Evolutionary conservation across 2,797 vertebrate genomes (phyloP).

Genomic region (Chelmon rostratus): DNA sequence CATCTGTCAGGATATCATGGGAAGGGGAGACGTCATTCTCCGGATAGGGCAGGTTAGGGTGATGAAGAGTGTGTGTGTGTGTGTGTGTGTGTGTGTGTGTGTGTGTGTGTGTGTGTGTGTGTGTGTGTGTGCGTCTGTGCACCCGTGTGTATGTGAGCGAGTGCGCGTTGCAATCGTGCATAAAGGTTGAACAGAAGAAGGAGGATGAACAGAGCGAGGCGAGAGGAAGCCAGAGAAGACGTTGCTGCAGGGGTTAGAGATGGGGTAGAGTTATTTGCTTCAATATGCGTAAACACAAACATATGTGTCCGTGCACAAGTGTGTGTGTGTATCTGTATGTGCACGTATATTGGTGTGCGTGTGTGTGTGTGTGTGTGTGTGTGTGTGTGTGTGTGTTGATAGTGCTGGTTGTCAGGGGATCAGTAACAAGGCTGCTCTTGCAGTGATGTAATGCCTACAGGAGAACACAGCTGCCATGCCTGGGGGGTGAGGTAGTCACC

Average conservation of each 20-base stretch:
- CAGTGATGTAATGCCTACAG: slow-evolving; percentile 87
- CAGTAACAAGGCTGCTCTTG: slow-evolving; percentile 84
- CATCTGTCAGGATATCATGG: slow-evolving; percentile 81
- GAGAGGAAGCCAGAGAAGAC: slow-evolving; percentile 49
- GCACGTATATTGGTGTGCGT: slow-evolving; percentile 23
- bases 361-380: slow-evolving; percentile 29
- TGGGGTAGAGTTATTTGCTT: slow-evolving; percentile 38
- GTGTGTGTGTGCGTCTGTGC: slow-evolving; percentile 30
- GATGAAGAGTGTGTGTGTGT: slow-evolving; percentile 62
- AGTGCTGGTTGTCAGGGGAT: slow-evolving; percentile 82
- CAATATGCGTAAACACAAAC: slow-evolving; percentile 55
- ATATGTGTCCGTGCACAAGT: slow-evolving; percentile 41
- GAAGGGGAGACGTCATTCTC: slow-evolving; percentile 78
- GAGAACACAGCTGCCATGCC: slow-evolving; percentile 88
- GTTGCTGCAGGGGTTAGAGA: slow-evolving; percentile 26
- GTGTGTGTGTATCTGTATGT: slow-evolving; percentile 23
- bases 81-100: slow-evolving; percentile 30
- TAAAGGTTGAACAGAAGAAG: slow-evolving; percentile 7
- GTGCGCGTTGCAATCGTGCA: slow-evolving; percentile 31
- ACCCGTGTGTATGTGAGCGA: neutral
- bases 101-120: slow-evolving; percentile 22
- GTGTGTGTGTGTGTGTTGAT: slow-evolving; percentile 71
- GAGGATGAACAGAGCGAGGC: slow-evolving; percentile 50
- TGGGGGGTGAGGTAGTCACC: slow-evolving; percentile 85
- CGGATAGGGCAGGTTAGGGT: slow-evolving; percentile 64